These are phyloP conservation scores for Yponomeuta cagnagella DNA, from an alignment of 2,888 invertebrate genomes.

Conservation along the genomic window DNA sequence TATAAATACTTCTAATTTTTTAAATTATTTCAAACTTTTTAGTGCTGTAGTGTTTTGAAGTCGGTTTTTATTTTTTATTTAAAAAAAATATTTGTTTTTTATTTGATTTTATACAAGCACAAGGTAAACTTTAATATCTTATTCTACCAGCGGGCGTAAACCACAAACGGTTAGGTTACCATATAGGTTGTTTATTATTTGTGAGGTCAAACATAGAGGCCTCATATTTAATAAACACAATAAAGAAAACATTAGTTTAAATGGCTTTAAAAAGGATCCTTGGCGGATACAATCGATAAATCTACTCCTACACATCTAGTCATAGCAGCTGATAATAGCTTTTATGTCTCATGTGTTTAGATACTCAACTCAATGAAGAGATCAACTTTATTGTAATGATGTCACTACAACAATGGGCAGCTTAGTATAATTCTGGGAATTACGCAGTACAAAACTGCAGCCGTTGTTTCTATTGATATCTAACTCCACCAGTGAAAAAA, in stretches of 20 bases:
- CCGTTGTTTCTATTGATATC: neutral
- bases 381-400: neutral
- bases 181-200: too few species aligned
- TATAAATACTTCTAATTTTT: too few species aligned
- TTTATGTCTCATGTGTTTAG: neutral
- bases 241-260: neutral
- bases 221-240: neutral
- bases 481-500: neutral
- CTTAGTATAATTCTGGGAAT: neutral
- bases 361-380: neutral
- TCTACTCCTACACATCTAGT: neutral
- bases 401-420: neutral
- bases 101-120: too few species aligned
- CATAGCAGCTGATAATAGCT: neutral
- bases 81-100: too few species aligned
- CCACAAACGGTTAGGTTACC: too few species aligned
- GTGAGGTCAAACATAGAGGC: too few species aligned
- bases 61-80: too few species aligned
- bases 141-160: too few species aligned
- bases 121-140: too few species aligned
- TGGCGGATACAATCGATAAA: neutral
- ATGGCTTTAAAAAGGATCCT: neutral
- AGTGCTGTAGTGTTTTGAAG: too few species aligned
- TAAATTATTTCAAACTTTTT: too few species aligned
- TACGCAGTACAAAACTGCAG: neutral